Evolutionary conservation across 2,888 invertebrate species (phyloP), one percentile per base, ranked within the genome.

Genomic region (Leptothorax acervorum): DNA sequence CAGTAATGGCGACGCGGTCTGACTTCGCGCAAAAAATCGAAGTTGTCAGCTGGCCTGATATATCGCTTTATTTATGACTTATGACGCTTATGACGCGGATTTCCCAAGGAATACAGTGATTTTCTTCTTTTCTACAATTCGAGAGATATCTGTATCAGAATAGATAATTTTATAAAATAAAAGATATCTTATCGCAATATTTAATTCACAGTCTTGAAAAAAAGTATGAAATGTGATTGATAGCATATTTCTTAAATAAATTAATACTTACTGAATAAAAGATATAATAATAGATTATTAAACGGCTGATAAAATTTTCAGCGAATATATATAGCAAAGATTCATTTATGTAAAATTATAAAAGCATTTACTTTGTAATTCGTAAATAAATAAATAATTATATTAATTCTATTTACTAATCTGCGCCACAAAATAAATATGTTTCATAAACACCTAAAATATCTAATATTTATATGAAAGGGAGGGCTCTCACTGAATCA

Each of bases 1-100:
- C 82, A 55, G 83, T 89, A 89, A 89, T 85, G 73, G 83, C 76
- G 82, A 73, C 73, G 84, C 60, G 57, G 66, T 79, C 62, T 55
- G 11, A 74, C 71, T 68, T 53, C 35, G 60, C 66, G 18, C 51
- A 81, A 82, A 87, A 74, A 83, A 82, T 75, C 75, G 55, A 84
- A 83, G 65, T 74, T 53, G 18, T 42, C 51, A 68, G 23, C 28
- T 18, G 15, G 60, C 45, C 23, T 68, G 28, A 39, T 53, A 48
- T 62, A 60, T 57, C 18, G 31, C 55, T 82, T 83, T 71, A 65
- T 65, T 83, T 48, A 45, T 68, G 65, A 78, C 68, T 23, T 23
- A 23, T 23, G n/a, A n/a, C n/a, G n/a, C n/a, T n/a, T n/a, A 45
- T 68, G 65, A 78, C 68, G 42, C 65, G 62, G 42, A 57, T 70